Conservation (phyloP, 1,140 invertebrate genomes). For the Cepaea nemoralis region DNA sequence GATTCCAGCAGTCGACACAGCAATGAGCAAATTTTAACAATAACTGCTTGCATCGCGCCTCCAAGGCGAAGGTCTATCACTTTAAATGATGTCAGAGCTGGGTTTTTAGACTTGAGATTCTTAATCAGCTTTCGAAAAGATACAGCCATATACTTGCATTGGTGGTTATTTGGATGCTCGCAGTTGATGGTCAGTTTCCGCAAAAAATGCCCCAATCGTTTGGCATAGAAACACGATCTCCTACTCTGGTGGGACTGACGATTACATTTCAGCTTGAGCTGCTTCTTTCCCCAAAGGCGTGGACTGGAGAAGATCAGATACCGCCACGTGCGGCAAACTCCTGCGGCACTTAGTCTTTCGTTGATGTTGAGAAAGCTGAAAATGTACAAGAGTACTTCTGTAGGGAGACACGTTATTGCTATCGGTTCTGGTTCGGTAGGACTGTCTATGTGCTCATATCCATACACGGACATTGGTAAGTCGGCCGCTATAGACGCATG, state of each 20-base stretch:
- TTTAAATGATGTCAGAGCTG: slow-evolving; percentile 12
- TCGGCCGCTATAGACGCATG: background rate
- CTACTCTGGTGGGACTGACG: slow-evolving; percentile 2
- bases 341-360: background rate
- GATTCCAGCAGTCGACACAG: background rate
- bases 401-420: background rate
- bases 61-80: background rate
- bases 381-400: background rate
- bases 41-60: background rate
- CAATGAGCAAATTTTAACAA: background rate
- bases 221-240: background rate
- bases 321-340: background rate
- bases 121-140: slow-evolving; percentile 19
- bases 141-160: background rate
- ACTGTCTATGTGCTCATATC: background rate
- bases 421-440: background rate
- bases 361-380: slow-evolving; percentile 2
- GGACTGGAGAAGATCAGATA: slow-evolving; percentile 14
- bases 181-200: background rate
- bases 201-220: background rate
- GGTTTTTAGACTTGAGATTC: background rate
- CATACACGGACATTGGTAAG: background rate
- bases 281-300: slow-evolving; percentile 1
- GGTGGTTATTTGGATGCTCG: background rate
- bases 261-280: background rate